Percentiles rank a stretch among this genome's conserved stretches.
Evolutionary conservation across 2,888 invertebrate genomes (phyloP).

Genomic region (Adelognathus sp.): DNA sequence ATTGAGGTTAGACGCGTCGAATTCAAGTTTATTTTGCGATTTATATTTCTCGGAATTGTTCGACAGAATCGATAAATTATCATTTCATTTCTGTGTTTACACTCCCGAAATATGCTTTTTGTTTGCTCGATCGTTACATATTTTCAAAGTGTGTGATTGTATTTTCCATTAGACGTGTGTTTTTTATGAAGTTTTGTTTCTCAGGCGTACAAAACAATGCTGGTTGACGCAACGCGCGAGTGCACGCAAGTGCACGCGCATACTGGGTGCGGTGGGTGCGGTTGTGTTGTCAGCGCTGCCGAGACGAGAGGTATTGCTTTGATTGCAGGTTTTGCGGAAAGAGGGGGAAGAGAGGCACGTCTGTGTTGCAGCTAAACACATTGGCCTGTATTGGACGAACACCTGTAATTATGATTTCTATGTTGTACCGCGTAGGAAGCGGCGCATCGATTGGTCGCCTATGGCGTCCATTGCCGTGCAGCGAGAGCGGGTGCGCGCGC

Average conservation of each 20-base stretch:
- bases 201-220: background rate
- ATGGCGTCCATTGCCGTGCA: background rate
- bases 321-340: conserved; percentile 13
- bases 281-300: conserved; percentile 43
- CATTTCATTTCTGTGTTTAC: background rate
- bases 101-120: no score
- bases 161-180: background rate
- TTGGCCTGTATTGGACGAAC: background rate
- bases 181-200: background rate
- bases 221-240: conserved; percentile 30
- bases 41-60: background rate
- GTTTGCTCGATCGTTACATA: background rate
- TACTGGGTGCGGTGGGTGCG: conserved; percentile 53
- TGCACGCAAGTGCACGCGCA: conserved; percentile 19
- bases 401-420: no score
- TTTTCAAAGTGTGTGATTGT: background rate
- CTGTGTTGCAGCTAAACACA: background rate
- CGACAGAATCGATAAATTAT: background rate
- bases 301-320: conserved; percentile 33
- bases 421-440: background rate
- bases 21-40: no score
- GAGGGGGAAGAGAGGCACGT: background rate
- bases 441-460: background rate
- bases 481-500: background rate
- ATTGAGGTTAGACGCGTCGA: conserved; percentile 49